Evolutionary conservation across 2,797 vertebrate genomes (phyloP).

Genomic region (Poecilia gillii): DNA sequence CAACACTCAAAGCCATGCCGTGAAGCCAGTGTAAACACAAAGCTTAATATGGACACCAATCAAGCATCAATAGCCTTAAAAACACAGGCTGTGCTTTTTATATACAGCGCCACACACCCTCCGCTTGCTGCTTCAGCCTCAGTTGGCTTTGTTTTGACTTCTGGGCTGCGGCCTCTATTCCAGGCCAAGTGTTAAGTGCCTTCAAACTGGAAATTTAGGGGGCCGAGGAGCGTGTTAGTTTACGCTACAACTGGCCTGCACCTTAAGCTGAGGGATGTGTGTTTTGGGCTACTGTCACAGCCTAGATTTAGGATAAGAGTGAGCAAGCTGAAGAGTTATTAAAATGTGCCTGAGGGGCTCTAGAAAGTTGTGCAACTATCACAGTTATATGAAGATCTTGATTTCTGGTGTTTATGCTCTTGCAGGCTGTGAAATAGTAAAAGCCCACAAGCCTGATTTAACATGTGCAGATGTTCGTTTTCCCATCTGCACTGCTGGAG

Average conservation of each 20-base stretch:
- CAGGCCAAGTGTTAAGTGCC: conserved; percentile 50
- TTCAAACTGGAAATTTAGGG: conserved; percentile 57
- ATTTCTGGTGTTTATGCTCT: conserved; percentile 32
- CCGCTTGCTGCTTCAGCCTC: conserved; percentile 4
- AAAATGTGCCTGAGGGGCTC: conserved; percentile 32
- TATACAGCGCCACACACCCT: conserved; percentile 15
- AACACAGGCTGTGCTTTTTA: conserved; percentile 33
- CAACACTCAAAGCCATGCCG: conserved; percentile 17
- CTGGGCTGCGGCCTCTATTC: neutral
- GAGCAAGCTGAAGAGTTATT: conserved; percentile 17
- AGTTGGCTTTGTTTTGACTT: conserved; percentile 6
- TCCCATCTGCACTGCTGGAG: conserved; percentile 12
- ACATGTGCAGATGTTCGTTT: conserved; percentile 32
- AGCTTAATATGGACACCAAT: conserved; percentile 37
- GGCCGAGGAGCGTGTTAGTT: conserved; percentile 45
- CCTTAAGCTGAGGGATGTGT: conserved; percentile 52
- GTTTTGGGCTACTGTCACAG: conserved; percentile 52
- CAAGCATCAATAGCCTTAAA: conserved; percentile 29
- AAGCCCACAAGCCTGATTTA: neutral
- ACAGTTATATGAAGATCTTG: conserved; percentile 8
- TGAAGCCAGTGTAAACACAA: conserved; percentile 36
- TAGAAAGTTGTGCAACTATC: conserved; percentile 18
- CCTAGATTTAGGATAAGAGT: conserved; percentile 44
- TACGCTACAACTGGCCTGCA: conserved; percentile 63
- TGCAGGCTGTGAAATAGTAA: neutral